Evolutionary conservation across 2,113 vertebrate genomes (phyloP).

Genomic region (Eublepharis macularius): DNA sequence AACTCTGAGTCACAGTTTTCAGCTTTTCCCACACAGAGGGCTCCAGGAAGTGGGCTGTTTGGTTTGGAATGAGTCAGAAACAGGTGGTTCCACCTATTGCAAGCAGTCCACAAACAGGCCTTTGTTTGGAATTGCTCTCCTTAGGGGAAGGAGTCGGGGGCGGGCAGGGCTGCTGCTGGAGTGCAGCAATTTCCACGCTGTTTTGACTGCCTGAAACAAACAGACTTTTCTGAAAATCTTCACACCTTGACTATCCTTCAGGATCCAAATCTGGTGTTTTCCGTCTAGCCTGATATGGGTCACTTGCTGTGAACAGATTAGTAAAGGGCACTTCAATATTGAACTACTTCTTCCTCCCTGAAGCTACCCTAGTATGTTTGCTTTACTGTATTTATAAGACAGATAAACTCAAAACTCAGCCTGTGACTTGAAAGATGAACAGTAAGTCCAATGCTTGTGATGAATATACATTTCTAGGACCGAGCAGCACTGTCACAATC

Average conservation of each 20-base stretch:
- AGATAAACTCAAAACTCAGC: no score
- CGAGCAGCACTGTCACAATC: no score
- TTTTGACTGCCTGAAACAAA: rapidly evolving
- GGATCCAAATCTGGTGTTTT: background rate
- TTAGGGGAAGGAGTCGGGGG: background rate
- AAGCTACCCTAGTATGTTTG: no score
- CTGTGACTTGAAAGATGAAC: no score
- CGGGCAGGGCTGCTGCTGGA: rapidly evolving
- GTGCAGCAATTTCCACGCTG: background rate
- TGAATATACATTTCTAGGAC: no score
- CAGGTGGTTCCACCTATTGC: conserved; percentile 36
- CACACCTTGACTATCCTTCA: background rate
- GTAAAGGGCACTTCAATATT: no score
- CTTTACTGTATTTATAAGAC: no score
- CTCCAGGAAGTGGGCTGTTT: conserved; percentile 43
- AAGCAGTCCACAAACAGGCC: rapidly evolving
- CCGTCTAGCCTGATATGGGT: background rate
- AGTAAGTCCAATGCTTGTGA: no score
- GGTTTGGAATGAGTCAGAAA: conserved; percentile 8
- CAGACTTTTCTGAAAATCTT: background rate
- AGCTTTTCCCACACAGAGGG: background rate
- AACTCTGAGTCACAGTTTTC: background rate
- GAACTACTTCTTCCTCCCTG: no score
- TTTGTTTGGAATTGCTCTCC: background rate
- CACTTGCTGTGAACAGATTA: background rate